Percentiles rank a stretch among this genome's conserved stretches.
phyloP scores from a whole-genome alignment of 2,888 invertebrate species.

The Drosophila pseudotakahashii region DNA sequence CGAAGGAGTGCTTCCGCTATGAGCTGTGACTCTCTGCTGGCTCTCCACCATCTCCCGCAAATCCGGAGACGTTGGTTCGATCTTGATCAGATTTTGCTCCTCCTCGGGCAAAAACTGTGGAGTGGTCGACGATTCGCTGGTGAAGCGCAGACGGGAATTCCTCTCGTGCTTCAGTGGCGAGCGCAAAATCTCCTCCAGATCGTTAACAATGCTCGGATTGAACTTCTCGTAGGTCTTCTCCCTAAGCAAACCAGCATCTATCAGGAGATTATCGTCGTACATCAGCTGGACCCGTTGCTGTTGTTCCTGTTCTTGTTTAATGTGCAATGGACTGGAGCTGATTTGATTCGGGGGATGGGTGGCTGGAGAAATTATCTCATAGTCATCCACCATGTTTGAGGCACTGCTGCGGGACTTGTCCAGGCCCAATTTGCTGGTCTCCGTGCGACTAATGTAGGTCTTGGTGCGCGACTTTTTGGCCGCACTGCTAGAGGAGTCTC shows the following conservation, averaged over 20 bases:
- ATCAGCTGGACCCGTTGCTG: constrained; percentile 73
- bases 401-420: constrained; percentile 51
- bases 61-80: constrained; percentile 81
- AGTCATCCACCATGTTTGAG: constrained; percentile 80
- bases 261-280: constrained; percentile 81
- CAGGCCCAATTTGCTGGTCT: constrained; percentile 58
- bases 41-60: constrained; percentile 79
- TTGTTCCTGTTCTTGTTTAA: constrained; percentile 75
- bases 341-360: constrained; percentile 82
- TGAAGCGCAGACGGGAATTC: constrained; percentile 78
- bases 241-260: constrained; percentile 79
- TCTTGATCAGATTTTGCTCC: constrained; percentile 79
- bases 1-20: constrained; percentile 34
- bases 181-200: constrained; percentile 83
- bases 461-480: constrained; percentile 86
- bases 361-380: constrained; percentile 82
- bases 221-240: constrained; percentile 82
- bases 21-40: constrained; percentile 50
- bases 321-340: constrained; percentile 81
- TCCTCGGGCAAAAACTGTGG: constrained; percentile 77
- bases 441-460: constrained; percentile 85
- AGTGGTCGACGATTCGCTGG: constrained; percentile 80
- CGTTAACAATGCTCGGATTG: constrained; percentile 83
- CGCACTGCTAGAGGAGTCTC: constrained; percentile 81
- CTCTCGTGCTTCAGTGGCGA: constrained; percentile 82